phyloP scores from a whole-genome alignment of 35 echinoderm and acorn worm genomes.

The Acanthaster planci region DNA sequence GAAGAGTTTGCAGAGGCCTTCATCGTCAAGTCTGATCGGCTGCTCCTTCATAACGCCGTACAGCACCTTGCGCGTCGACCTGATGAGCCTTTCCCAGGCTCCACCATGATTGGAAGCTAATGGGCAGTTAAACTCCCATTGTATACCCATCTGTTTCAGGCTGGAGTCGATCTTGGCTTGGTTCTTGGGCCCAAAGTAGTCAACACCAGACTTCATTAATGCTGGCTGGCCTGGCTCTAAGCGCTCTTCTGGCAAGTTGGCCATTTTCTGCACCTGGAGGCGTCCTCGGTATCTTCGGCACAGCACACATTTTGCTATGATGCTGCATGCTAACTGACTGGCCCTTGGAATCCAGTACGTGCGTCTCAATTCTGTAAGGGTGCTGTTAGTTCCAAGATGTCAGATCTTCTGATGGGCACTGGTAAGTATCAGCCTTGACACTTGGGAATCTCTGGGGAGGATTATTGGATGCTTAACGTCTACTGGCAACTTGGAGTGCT shows the following conservation, averaged over 20 bases:
- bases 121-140: constrained; percentile 66
- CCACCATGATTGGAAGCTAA: constrained; percentile 50
- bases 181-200: constrained; percentile 76
- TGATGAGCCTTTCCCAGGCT: constrained; percentile 43
- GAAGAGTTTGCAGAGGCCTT: constrained; percentile 35
- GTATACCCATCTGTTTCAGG: constrained; percentile 27
- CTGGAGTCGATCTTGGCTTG: background rate
- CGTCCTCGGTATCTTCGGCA: constrained; percentile 45
- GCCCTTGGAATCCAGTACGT: constrained; percentile 17
- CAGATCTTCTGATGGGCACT: background rate
- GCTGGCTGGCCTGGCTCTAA: constrained; percentile 48
- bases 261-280: constrained; percentile 50
- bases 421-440: constrained; percentile 45
- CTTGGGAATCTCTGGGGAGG: constrained; percentile 53
- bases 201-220: constrained; percentile 49
- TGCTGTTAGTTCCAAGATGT: background rate
- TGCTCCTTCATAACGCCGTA: constrained; percentile 30
- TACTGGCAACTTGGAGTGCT: constrained; percentile 36
- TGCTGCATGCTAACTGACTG: background rate
- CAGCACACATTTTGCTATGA: constrained; percentile 25
- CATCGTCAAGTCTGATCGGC: constrained; percentile 18
- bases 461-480: constrained; percentile 51
- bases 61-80: constrained; percentile 26
- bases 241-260: constrained; percentile 36
- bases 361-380: background rate